These are phyloP conservation scores for Notocelia uddmanniana DNA, from an alignment of 2,888 invertebrate genomes.

Conservation along the genomic window DNA sequence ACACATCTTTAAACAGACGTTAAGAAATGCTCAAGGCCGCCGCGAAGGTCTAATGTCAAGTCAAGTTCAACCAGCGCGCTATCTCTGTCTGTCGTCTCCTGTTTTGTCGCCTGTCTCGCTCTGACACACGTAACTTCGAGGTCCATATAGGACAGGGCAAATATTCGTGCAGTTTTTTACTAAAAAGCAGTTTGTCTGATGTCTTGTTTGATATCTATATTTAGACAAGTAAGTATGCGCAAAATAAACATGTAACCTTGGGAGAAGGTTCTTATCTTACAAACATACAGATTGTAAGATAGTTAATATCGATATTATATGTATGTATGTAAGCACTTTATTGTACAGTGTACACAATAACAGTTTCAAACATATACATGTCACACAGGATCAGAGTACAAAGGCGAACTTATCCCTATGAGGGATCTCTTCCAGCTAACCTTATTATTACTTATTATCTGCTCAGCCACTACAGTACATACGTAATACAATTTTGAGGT, in stretches of 20 bases:
- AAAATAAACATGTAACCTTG: background rate
- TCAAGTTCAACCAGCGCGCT: slow-evolving; percentile 48
- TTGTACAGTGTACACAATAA: no score
- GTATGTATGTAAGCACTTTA: no score
- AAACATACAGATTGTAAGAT: no score
- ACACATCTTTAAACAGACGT: slow-evolving; percentile 23
- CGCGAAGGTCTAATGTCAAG: slow-evolving; percentile 50
- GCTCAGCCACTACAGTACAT: no score
- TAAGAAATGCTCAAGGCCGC: slow-evolving; percentile 51
- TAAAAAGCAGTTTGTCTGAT: slow-evolving; percentile 6
- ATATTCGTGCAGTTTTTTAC: slow-evolving; percentile 27
- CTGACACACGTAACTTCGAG: slow-evolving; percentile 16
- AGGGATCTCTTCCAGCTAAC: no score
- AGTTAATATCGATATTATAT: no score
- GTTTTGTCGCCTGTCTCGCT: slow-evolving; percentile 19
- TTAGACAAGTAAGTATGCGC: background rate
- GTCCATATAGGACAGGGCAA: slow-evolving; percentile 33
- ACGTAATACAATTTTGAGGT: no score
- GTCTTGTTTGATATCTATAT: slow-evolving; percentile 8
- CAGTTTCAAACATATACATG: no score
- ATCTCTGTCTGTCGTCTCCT: slow-evolving; percentile 3
- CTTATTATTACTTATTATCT: no score
- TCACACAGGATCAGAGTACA: no score
- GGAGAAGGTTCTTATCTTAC: background rate
- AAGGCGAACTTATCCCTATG: no score